phyloP scores from a whole-genome alignment of 2,113 vertebrate species.

The Plecotus auritus region DNA sequence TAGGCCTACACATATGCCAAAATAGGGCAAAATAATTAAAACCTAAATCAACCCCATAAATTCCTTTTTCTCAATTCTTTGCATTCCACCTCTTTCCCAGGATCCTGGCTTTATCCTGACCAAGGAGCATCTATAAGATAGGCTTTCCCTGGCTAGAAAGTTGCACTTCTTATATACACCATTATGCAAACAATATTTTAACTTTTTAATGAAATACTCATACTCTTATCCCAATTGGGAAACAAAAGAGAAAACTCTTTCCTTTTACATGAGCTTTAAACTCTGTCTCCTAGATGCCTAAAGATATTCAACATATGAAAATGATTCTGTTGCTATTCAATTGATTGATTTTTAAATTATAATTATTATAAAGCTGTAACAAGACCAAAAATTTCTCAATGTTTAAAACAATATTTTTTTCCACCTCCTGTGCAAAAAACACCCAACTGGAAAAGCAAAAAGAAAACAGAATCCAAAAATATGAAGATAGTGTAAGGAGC shows the following conservation, averaged over 20 bases:
- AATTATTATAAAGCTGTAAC: not conserved
- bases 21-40: not conserved
- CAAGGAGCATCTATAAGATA: not conserved
- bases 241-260: not conserved
- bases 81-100: not conserved
- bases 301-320: not conserved
- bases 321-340: not conserved
- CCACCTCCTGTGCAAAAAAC: not conserved
- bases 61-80: not conserved
- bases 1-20: not conserved
- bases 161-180: not conserved
- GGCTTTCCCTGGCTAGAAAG: not conserved
- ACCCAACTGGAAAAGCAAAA: too few relatives aligned
- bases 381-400: not conserved
- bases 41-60: not conserved
- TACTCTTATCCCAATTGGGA: not conserved
- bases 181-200: not conserved
- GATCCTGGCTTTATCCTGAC: not conserved
- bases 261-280: not conserved
- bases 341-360: not conserved
- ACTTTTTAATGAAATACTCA: not conserved
- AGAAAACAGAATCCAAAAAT: too few relatives aligned
- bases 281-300: not conserved
- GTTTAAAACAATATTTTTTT: not conserved
- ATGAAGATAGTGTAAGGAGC: too few relatives aligned